phyloP scores from a whole-genome alignment of 2,888 invertebrate species.

The Limenitis camilla region DNA sequence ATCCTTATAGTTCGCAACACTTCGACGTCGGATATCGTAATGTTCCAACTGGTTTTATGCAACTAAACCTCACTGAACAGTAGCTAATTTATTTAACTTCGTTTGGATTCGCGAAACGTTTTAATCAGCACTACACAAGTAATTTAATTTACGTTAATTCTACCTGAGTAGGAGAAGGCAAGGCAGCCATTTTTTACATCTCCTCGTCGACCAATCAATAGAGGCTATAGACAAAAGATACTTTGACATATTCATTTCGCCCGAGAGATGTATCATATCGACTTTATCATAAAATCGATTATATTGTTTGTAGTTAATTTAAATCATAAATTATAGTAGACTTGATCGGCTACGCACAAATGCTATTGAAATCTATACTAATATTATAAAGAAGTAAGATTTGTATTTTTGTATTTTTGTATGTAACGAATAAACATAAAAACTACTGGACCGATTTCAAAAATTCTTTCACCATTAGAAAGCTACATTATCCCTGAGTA shows the following conservation, averaged over 20 bases:
- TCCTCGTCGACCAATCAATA: constrained; percentile 75
- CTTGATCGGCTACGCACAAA: no score
- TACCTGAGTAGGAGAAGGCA: constrained; percentile 91
- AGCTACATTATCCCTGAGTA: no score
- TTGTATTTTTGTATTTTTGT: no score
- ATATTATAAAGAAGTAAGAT: no score
- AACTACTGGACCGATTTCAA: no score
- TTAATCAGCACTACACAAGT: constrained; percentile 33
- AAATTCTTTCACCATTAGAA: no score
- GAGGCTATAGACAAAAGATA: constrained; percentile 54
- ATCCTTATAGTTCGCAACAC: constrained; percentile 42
- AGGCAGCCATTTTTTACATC: constrained; percentile 86
- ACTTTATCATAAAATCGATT: neutral
- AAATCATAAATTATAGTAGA: no score
- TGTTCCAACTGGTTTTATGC: constrained; percentile 26
- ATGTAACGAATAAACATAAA: no score
- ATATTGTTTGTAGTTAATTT: neutral
- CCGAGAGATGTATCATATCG: constrained; percentile 16
- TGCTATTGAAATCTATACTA: no score
- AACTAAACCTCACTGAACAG: constrained; percentile 35
- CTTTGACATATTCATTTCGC: constrained; percentile 43
- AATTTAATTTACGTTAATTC: constrained; percentile 54
- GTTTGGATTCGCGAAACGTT: constrained; percentile 23
- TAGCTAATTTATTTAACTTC: constrained; percentile 34
- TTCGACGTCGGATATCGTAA: constrained; percentile 42